phyloP scores from a whole-genome alignment of 53 echinoderm and acorn worm genomes.

The Luidia sarsii region DNA sequence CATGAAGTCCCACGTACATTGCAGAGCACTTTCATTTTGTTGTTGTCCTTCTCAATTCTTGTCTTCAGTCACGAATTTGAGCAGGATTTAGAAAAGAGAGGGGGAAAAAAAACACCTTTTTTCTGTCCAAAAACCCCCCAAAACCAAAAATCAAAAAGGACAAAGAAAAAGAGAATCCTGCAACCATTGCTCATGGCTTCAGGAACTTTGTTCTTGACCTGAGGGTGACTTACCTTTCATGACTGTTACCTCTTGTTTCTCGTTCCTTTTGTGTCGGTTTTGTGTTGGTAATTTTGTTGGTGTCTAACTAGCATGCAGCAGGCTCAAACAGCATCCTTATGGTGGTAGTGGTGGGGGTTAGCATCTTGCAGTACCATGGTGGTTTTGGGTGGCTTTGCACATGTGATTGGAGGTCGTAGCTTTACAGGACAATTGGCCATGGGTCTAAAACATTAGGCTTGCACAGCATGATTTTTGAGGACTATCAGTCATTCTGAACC shows the following conservation, averaged over 20 bases:
- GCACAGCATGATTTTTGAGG: no score
- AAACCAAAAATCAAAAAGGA: no score
- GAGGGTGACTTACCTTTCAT: slow-evolving; percentile 20
- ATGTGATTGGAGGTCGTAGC: no score
- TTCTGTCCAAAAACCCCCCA: not conserved
- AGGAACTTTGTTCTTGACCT: not conserved
- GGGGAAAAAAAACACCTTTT: not conserved
- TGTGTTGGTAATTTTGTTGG: slow-evolving; percentile 1
- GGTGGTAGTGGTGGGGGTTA: not conserved
- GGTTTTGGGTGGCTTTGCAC: no score
- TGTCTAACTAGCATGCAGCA: no score
- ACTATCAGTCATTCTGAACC: no score
- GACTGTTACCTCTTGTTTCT: slow-evolving; percentile 55
- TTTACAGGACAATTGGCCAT: no score
- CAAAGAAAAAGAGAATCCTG: not conserved
- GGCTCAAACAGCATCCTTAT: not conserved
- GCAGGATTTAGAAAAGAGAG: not conserved
- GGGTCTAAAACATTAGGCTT: no score
- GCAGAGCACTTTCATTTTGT: slow-evolving; percentile 20
- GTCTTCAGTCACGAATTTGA: slow-evolving; percentile 1
- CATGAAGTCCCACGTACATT: slow-evolving; percentile 28
- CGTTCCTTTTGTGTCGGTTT: slow-evolving; percentile 13
- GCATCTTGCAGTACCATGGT: no score
- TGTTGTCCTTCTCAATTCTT: slow-evolving; percentile 27
- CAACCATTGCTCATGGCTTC: not conserved